Evolutionary conservation across 1,140 invertebrate genomes (phyloP).

Genomic region (Macrosteles quadrilineatus): DNA sequence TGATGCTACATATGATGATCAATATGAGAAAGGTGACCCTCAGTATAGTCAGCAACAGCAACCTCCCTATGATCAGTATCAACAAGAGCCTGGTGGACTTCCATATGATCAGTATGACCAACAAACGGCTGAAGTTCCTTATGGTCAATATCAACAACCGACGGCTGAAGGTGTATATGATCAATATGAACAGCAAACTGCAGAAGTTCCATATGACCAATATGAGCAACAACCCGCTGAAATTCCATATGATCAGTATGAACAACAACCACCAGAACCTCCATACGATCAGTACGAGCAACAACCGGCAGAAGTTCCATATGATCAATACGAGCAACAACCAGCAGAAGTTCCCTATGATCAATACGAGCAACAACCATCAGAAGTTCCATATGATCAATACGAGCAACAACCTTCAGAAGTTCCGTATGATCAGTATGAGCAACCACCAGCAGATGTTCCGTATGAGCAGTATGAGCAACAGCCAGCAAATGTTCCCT

Average conservation of each 20-base stretch:
- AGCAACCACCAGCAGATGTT: not conserved
- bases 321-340: not conserved
- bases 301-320: too few relatives aligned
- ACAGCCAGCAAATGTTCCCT: not conserved
- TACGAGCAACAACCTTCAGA: not conserved
- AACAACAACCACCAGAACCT: not conserved
- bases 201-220: not conserved
- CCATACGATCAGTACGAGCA: not conserved
- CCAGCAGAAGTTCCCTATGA: not conserved
- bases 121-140: not conserved
- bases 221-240: not conserved
- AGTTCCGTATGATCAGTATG: slow-evolving; percentile 1
- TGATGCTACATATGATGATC: not conserved
- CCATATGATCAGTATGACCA: not conserved
- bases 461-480: not conserved
- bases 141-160: not conserved
- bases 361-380: not conserved
- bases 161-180: not conserved
- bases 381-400: too few relatives aligned
- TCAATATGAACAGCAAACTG: not conserved
- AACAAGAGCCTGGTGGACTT: not conserved
- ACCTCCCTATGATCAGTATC: not conserved
- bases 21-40: not conserved
- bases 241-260: not conserved
- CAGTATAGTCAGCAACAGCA: not conserved